A percentile compares a stretch with the other conserved stretches of the same genome.
These are phyloP conservation scores for Genyomyrus donnyi DNA, from an alignment of 2,113 vertebrate species.

Conservation along the genomic window DNA sequence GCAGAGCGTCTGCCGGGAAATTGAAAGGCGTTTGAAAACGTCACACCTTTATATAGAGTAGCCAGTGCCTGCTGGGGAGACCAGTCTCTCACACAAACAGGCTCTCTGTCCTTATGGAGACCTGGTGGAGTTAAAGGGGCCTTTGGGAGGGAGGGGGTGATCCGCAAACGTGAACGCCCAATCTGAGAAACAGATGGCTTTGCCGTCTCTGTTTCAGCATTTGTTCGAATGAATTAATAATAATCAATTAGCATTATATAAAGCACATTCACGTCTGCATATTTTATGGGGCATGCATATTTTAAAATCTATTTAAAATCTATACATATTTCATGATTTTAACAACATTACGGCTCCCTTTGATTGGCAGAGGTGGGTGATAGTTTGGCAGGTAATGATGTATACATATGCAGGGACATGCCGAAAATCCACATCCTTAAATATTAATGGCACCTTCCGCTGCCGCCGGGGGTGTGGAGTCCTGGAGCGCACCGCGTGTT, in stretches of 20 bases:
- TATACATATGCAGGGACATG: slow-evolving; percentile 35
- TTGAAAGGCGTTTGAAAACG: not conserved
- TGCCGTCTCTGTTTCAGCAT: not conserved
- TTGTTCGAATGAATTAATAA: slow-evolving; percentile 10
- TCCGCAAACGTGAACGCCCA: not conserved
- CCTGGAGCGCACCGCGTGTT: not conserved
- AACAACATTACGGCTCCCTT: not conserved
- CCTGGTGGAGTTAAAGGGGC: not conserved
- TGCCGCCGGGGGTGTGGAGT: not conserved
- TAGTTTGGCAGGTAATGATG: slow-evolving; percentile 23
- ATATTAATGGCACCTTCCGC: slow-evolving; percentile 43
- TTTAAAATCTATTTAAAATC: slow-evolving; percentile 6
- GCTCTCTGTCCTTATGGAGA: not conserved
- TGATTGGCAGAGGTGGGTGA: not conserved
- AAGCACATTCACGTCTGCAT: not conserved
- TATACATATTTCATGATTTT: slow-evolving; percentile 11
- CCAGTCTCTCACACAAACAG: not conserved
- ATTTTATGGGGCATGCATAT: not conserved
- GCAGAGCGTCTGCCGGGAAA: slow-evolving; percentile 22
- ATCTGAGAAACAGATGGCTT: not conserved
- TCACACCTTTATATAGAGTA: not conserved
- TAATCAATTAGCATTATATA: slow-evolving; percentile 7
- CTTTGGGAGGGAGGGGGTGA: not conserved
- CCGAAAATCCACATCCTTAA: slow-evolving; percentile 38
- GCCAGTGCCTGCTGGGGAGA: not conserved